A percentile compares a stretch with the other conserved stretches of the same genome.
Conservation (phyloP, 2,113 vertebrate species). For the Pandion haliaetus region DNA sequence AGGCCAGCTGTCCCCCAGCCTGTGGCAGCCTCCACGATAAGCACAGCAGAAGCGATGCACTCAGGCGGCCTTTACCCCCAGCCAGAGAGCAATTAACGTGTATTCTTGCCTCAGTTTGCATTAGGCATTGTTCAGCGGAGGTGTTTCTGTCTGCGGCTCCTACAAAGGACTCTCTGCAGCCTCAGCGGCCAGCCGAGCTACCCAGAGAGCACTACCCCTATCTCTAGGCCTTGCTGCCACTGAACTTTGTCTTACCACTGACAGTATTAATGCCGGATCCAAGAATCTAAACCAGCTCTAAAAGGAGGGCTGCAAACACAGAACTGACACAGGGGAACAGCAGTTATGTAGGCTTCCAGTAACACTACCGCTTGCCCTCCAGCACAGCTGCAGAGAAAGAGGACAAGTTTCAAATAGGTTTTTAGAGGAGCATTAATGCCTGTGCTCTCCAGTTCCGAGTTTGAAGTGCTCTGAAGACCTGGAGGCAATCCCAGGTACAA, state of each 20-base stretch:
- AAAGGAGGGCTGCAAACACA: neutral
- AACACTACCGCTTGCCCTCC: neutral
- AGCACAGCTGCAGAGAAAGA: neutral
- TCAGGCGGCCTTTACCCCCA: neutral
- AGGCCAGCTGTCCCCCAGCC: neutral
- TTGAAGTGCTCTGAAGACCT: fast-evolving
- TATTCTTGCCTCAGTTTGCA: neutral
- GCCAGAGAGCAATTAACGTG: neutral
- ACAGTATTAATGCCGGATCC: fast-evolving
- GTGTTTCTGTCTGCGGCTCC: neutral
- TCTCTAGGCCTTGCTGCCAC: fast-evolving
- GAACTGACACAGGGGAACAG: neutral
- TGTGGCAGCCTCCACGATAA: fast-evolving
- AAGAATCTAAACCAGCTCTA: fast-evolving
- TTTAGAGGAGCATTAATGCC: fast-evolving
- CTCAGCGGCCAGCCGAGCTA: neutral
- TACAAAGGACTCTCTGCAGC: neutral
- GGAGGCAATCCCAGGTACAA: neutral
- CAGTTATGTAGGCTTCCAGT: neutral
- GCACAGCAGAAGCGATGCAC: neutral
- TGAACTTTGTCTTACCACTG: fast-evolving
- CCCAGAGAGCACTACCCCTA: fast-evolving
- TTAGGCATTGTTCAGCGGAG: neutral
- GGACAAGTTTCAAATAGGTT: neutral
- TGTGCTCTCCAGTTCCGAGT: fast-evolving